A percentile compares a stretch with the other conserved stretches of the same genome.
phyloP scores from a whole-genome alignment of 2,888 invertebrate genomes.

The Harpagoxenus sublaevis region DNA sequence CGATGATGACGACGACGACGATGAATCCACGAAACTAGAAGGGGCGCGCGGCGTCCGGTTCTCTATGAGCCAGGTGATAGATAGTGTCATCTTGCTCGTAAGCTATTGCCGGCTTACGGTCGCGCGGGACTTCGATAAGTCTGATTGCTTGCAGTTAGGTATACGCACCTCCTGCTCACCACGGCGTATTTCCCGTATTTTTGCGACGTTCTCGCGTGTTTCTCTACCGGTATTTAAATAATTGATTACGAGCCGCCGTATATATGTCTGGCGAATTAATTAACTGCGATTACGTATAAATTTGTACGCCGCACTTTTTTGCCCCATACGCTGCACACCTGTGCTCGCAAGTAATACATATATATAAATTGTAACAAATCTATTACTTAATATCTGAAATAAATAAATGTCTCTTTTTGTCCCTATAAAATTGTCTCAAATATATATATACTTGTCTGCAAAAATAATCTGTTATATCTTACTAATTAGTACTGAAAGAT shows the following conservation, averaged over 20 bases:
- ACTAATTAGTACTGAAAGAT: not conserved
- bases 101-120: conserved; percentile 39
- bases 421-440: not conserved
- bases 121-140: conserved; percentile 18
- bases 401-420: not conserved
- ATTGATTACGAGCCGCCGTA: not conserved
- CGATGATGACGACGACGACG: conserved; percentile 14
- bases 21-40: conserved; percentile 58
- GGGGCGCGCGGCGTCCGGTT: conserved; percentile 26
- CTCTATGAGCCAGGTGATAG: conserved; percentile 41
- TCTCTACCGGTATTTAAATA: conserved; percentile 28
- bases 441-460: not conserved
- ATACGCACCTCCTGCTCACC: conserved; percentile 8
- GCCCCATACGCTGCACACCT: not conserved
- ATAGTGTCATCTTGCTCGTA: conserved; percentile 57
- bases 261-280: not conserved
- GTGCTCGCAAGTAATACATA: not conserved
- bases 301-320: not conserved
- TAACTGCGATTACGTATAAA: not conserved
- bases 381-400: not conserved
- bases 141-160: conserved; percentile 22
- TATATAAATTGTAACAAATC: not conserved
- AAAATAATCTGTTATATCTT: not conserved
- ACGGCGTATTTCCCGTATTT: not conserved
- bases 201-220: not conserved